Evolutionary conservation across 2,797 vertebrate genomes (phyloP).

Genomic region (Oceanodroma leucorhoa): DNA sequence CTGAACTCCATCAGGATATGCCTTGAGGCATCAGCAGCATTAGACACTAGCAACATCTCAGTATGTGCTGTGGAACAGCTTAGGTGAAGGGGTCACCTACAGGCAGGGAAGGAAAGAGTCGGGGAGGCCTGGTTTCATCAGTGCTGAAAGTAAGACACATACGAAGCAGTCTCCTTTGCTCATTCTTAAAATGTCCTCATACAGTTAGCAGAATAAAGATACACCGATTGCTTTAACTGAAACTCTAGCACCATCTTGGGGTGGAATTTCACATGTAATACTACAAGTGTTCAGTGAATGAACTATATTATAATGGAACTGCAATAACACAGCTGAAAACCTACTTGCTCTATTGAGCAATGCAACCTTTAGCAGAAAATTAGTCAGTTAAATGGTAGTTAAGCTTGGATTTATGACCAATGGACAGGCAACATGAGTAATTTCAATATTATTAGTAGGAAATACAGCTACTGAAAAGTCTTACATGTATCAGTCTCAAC

Average conservation of each 20-base stretch:
- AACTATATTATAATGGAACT: accelerated
- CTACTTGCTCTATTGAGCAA: not conserved
- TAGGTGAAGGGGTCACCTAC: not conserved
- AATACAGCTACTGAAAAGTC: not conserved
- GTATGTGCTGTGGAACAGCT: not conserved
- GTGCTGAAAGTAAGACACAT: not conserved
- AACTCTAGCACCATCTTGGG: constrained; percentile 15
- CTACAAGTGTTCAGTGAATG: accelerated
- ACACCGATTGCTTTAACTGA: accelerated
- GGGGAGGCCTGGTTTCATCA: not conserved
- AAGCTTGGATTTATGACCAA: not conserved
- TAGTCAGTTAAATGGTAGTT: not conserved
- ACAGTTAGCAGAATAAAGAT: not conserved
- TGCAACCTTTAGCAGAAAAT: not conserved
- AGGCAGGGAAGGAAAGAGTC: not conserved
- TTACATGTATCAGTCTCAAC: not conserved
- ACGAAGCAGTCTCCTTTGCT: not conserved
- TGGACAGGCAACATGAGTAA: not conserved
- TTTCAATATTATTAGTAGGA: not conserved
- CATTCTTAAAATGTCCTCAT: not conserved
- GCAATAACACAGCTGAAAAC: not conserved
- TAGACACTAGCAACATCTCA: accelerated
- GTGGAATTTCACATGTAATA: not conserved
- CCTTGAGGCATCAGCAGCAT: not conserved
- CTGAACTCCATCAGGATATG: not conserved